Evolutionary conservation across 2,888 invertebrate genomes (phyloP).

Genomic region (Steinernema carpocapsae): DNA sequence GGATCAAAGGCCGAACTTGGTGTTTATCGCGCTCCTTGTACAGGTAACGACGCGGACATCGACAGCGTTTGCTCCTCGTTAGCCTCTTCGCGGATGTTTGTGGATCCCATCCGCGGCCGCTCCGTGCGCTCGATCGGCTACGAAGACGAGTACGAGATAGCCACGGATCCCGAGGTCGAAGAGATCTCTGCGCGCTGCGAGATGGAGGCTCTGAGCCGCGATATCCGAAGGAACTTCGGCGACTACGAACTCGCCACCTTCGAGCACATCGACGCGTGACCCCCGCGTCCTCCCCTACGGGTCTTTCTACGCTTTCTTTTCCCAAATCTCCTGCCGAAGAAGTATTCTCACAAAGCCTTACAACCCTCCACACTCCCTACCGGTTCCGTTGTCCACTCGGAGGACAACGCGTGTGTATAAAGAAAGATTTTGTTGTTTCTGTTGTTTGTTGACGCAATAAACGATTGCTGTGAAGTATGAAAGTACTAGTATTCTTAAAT

Average conservation of each 20-base stretch:
- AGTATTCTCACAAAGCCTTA: slow-evolving; percentile 22
- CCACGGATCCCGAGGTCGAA: slow-evolving; percentile 42
- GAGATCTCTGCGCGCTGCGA: slow-evolving; percentile 39
- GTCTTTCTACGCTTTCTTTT: slow-evolving; percentile 14
- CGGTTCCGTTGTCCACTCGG: slow-evolving; percentile 8
- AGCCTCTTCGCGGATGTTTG: slow-evolving; percentile 53
- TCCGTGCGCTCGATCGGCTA: slow-evolving; percentile 67
- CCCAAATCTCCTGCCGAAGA: slow-evolving; percentile 30
- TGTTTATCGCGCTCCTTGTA: background rate
- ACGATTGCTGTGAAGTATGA: slow-evolving; percentile 1
- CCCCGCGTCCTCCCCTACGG: background rate
- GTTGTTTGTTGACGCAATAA: slow-evolving; percentile 22
- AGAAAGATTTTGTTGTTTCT: background rate
- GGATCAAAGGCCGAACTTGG: background rate
- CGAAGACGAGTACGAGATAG: slow-evolving; percentile 67
- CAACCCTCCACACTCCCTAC: slow-evolving; percentile 6
- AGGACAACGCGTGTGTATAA: background rate
- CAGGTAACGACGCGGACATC: slow-evolving; percentile 52
- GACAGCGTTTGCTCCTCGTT: slow-evolving; percentile 56
- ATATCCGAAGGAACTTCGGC: slow-evolving; percentile 66
- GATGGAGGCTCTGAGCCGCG: slow-evolving; percentile 48
- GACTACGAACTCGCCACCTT: slow-evolving; percentile 65
- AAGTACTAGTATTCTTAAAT: too few relatives aligned
- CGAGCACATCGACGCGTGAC: slow-evolving; percentile 51
- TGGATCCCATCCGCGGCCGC: slow-evolving; percentile 47